These are phyloP conservation scores for Spondyliosoma cantharus DNA, from an alignment of 2,797 vertebrate genomes.

Conservation along the genomic window DNA sequence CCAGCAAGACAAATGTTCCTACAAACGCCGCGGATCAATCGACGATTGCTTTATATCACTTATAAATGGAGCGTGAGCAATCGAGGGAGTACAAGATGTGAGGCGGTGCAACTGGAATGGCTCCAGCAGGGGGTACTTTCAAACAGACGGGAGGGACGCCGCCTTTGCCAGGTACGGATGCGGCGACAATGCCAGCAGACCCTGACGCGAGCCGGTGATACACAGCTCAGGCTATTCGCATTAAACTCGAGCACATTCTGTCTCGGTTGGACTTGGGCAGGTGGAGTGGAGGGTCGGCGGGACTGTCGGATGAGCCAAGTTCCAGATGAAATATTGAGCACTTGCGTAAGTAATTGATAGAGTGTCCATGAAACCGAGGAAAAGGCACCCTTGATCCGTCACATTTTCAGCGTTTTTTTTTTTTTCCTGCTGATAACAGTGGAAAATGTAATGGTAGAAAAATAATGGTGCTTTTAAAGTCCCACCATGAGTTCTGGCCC, in stretches of 20 bases:
- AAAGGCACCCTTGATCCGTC: conserved; percentile 11
- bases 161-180: conserved; percentile 76
- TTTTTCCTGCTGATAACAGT: conserved; percentile 13
- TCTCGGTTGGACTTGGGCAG: conserved; percentile 35
- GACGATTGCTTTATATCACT: conserved; percentile 58
- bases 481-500: background rate
- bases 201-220: conserved; percentile 40
- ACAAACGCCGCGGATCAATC: conserved; percentile 70
- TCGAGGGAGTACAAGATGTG: conserved; percentile 70
- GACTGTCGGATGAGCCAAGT: conserved; percentile 21
- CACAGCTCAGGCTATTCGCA: conserved; percentile 33
- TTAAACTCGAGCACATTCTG: conserved; percentile 32
- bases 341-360: conserved; percentile 22
- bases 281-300: conserved; percentile 8
- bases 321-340: conserved; percentile 32
- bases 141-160: conserved; percentile 76
- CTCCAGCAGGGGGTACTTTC: conserved; percentile 77
- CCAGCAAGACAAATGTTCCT: conserved; percentile 42
- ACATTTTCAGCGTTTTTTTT: background rate
- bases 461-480: conserved; percentile 10
- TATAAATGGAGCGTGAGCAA: conserved; percentile 67
- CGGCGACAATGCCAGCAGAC: conserved; percentile 68
- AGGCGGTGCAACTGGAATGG: conserved; percentile 66
- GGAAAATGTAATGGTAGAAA: conserved; percentile 4
- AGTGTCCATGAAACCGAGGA: conserved; percentile 26